phyloP scores from a whole-genome alignment of 2,797 vertebrate genomes.

The Yasuhikotakia modesta region DNA sequence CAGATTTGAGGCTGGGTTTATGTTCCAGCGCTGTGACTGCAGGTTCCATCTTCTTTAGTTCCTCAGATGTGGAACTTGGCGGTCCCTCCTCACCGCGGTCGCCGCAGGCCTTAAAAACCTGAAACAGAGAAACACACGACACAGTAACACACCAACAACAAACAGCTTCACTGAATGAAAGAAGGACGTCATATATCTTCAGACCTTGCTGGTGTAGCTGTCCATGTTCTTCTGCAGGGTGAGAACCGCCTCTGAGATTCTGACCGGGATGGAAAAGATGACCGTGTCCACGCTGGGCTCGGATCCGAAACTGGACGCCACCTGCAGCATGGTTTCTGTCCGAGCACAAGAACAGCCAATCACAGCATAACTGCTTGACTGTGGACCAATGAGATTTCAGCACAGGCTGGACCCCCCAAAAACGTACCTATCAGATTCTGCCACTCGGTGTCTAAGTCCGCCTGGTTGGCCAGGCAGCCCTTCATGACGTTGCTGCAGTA shows the following conservation, averaged over 20 bases:
- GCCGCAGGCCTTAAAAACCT: constrained; percentile 91
- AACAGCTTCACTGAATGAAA: too few relatives aligned
- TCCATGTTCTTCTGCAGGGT: constrained; percentile 86
- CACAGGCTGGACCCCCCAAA: not conserved
- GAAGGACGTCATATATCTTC: constrained; percentile 19
- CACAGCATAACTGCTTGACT: not conserved
- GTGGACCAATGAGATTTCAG: not conserved
- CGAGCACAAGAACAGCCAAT: too few relatives aligned
- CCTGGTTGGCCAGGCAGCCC: constrained; percentile 97
- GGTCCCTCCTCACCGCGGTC: constrained; percentile 70
- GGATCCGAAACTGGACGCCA: constrained; percentile 85
- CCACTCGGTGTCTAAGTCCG: constrained; percentile 95
- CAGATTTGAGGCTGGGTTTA: constrained; percentile 63
- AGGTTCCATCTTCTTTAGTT: constrained; percentile 73
- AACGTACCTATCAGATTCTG: constrained; percentile 88
- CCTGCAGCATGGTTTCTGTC: constrained; percentile 86
- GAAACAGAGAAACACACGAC: constrained; percentile 40
- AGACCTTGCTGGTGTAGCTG: constrained; percentile 85
- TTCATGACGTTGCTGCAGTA: constrained; percentile 97
- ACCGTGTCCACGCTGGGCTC: constrained; percentile 81
- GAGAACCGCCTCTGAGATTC: constrained; percentile 85
- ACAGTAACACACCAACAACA: too few relatives aligned
- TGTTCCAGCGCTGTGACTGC: constrained; percentile 71
- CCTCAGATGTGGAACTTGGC: constrained; percentile 75
- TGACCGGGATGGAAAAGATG: constrained; percentile 81